phyloP scores from a whole-genome alignment of 2,888 invertebrate species.

The Drosophila nr. perissopoda region DNA sequence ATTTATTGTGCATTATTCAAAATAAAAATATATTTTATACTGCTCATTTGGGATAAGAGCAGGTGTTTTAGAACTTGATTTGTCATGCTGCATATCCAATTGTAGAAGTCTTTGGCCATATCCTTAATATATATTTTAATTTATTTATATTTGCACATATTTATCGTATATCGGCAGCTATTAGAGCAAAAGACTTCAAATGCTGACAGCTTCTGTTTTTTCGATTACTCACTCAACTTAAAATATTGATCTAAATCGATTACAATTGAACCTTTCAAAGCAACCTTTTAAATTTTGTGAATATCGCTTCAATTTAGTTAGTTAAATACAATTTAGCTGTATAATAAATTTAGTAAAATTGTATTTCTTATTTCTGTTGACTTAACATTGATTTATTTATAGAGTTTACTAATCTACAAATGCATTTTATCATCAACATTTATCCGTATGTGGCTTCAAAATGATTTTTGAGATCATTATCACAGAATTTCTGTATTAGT shows the following conservation, averaged over 20 bases:
- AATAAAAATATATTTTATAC: background rate
- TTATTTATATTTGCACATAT: background rate
- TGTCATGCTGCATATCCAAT: background rate
- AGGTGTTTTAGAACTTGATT: background rate
- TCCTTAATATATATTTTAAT: background rate
- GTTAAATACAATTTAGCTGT: background rate
- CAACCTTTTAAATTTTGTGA: background rate
- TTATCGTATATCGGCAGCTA: background rate
- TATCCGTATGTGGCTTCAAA: background rate
- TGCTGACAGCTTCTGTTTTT: background rate
- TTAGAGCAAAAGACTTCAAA: background rate
- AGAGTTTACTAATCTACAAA: background rate
- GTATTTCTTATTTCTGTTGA: background rate
- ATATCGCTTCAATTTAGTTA: background rate
- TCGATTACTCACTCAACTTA: background rate
- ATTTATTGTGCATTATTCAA: background rate
- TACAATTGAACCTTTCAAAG: background rate
- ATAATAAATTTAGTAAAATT: background rate
- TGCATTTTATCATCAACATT: background rate
- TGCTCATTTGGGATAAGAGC: background rate
- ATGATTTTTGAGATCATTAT: fast-evolving
- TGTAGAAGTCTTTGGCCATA: background rate
- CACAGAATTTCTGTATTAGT: constrained; percentile 6
- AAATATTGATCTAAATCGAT: background rate
- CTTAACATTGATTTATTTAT: no score